Percentiles rank a stretch among this genome's conserved stretches.
Evolutionary conservation across 2,113 vertebrate genomes (phyloP).

Genomic region (Cariama cristata): DNA sequence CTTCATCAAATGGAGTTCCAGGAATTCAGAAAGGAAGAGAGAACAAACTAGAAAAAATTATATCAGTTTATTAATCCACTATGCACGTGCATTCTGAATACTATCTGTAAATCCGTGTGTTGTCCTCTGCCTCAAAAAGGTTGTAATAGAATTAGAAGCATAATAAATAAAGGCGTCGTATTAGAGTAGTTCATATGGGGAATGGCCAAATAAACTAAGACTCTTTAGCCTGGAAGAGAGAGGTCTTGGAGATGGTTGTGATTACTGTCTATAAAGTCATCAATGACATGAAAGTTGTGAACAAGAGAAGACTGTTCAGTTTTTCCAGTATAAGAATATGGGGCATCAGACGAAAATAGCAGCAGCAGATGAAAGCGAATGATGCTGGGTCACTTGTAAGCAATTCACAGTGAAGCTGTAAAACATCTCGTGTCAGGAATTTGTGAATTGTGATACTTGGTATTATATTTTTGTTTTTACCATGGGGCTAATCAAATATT

Average conservation of each 20-base stretch:
- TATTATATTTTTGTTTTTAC: background rate
- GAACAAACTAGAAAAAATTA: background rate
- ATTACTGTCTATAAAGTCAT: background rate
- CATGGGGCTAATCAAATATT: background rate
- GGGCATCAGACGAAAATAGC: background rate
- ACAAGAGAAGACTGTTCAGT: background rate
- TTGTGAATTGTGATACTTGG: background rate
- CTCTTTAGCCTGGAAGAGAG: background rate
- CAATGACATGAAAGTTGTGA: background rate
- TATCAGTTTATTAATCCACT: fast-evolving
- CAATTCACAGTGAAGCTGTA: background rate
- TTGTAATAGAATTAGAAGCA: fast-evolving
- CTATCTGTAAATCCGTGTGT: fast-evolving
- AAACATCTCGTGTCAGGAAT: background rate
- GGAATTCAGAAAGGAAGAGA: background rate
- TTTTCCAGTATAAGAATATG: background rate
- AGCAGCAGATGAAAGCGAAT: background rate
- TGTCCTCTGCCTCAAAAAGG: background rate
- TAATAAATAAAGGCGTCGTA: fast-evolving
- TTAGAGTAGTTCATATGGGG: fast-evolving
- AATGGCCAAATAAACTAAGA: fast-evolving
- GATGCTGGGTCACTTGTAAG: background rate
- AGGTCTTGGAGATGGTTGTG: background rate
- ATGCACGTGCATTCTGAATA: background rate
- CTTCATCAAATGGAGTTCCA: background rate